Conservation (phyloP, 1,140 invertebrate genomes). For the Bombus sylvicola region DNA sequence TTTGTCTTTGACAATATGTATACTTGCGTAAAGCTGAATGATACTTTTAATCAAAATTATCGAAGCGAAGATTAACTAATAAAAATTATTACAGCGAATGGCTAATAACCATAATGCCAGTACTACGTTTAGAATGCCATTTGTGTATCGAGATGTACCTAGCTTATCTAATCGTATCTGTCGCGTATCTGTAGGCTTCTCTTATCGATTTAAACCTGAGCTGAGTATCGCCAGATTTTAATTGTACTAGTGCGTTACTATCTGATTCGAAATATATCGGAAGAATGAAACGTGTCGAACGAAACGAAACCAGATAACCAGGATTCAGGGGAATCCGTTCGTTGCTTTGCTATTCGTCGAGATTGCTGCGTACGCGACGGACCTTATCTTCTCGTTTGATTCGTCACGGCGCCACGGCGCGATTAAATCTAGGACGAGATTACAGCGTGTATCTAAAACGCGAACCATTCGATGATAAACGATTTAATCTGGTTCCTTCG, state of each 20-base stretch:
- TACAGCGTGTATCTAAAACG: neutral
- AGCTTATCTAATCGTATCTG: constrained; percentile 12
- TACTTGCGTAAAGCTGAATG: neutral
- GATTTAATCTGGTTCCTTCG: neutral
- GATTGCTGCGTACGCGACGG: neutral
- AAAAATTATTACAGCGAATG: too few relatives aligned
- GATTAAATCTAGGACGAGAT: constrained; percentile 35
- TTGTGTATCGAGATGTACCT: neutral
- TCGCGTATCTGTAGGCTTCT: neutral
- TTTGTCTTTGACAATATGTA: neutral
- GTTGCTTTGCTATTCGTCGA: neutral
- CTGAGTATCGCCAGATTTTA: neutral
- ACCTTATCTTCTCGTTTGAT: constrained; percentile 33
- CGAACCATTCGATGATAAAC: neutral
- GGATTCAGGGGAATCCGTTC: neutral
- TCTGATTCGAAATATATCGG: neutral
- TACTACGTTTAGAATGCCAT: too few relatives aligned
- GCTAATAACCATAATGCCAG: neutral
- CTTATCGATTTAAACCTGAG: neutral
- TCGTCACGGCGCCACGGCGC: neutral
- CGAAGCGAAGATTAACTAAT: too few relatives aligned
- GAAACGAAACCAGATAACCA: neutral
- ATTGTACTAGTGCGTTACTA: neutral
- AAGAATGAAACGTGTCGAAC: constrained; percentile 10
- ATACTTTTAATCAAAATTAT: too few relatives aligned